Evolutionary conservation across 2,888 invertebrate genomes (phyloP), one percentile per base, ranked within the genome.

Genomic region (Suillia variegata): DNA sequence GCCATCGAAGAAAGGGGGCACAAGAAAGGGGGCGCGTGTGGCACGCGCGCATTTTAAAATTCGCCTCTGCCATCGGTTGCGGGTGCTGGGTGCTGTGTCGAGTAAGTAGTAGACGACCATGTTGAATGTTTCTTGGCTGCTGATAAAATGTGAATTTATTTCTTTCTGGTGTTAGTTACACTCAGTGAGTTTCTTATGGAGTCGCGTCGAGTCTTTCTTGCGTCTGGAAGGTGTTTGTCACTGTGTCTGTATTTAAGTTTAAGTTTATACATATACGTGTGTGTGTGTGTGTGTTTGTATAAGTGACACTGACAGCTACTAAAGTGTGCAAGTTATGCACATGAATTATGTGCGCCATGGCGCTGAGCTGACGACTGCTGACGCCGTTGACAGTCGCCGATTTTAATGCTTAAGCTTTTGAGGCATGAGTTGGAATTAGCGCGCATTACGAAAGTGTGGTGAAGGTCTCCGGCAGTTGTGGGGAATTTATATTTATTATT

Each of bases 311-410:
- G 50, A 33, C 33, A 33, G 33, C 52, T 33, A 50, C 52, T 33
- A 52, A 52, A 52, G 33, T 33, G 13, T 31, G 31, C 13, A 54
- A 54, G 24, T 26, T 54, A 54, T 42, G 54, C 45, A 4, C 38
- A 17, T 54, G 54, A 54, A 54, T 34, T 54, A 54, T 45, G 8
- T 54, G 54, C 54, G 54, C 54, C 54, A 54, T 45, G 22, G 54
- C 54, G 38, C 21, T 54, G 15, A 53, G 18, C 10, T 34, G n/a
- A n/a, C n/a, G 26, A 26, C 33, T 18, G 52, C 20, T 34, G 52
- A 13, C n/a, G 10, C 45, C 26, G 54, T 45, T 45, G 54, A 54
- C 54, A 54, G 45, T n/a, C 10, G 54, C n/a, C n/a, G 45, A 24
- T 45, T 54, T 54, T 6, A n/a, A 53, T 53, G 42, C 42, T 22